Percentiles rank a stretch among this genome's conserved stretches.
Evolutionary conservation across 2,888 invertebrate species (phyloP).

Genomic region (Melanostoma mellinum): DNA sequence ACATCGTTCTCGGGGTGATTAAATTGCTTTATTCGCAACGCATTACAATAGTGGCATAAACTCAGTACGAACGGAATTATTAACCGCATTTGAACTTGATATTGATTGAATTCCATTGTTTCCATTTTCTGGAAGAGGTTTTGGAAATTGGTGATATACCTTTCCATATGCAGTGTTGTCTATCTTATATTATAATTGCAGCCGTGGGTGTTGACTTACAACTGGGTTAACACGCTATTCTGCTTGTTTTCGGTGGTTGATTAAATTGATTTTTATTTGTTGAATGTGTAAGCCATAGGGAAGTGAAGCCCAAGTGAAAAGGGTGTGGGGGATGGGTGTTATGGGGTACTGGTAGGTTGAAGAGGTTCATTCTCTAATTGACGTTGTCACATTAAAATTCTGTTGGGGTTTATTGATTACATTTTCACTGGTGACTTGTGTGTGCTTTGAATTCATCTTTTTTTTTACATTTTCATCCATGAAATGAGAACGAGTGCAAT

Average conservation of each 20-base stretch:
- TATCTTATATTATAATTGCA: neutral
- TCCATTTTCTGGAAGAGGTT: slow-evolving; percentile 8
- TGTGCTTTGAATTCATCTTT: slow-evolving; percentile 14
- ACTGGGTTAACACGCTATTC: slow-evolving; percentile 15
- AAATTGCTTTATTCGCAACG: slow-evolving; percentile 56
- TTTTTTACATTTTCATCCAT: slow-evolving; percentile 15
- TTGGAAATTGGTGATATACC: slow-evolving; percentile 5
- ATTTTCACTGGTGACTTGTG: slow-evolving; percentile 32
- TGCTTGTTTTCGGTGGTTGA: slow-evolving; percentile 26
- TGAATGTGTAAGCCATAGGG: slow-evolving; percentile 17
- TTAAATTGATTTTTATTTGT: slow-evolving; percentile 30
- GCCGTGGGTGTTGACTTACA: slow-evolving; percentile 13
- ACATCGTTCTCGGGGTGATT: slow-evolving; percentile 52
- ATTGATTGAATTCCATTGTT: slow-evolving; percentile 56
- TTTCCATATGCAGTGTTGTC: slow-evolving; percentile 9
- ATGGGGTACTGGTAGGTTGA: neutral
- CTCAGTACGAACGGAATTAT: slow-evolving; percentile 51
- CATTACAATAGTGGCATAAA: neutral
- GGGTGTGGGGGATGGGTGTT: neutral
- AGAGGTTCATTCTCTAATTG: slow-evolving; percentile 28
- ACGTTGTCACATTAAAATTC: slow-evolving; percentile 51
- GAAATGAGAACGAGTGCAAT: slow-evolving; percentile 48
- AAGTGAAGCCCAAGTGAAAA: slow-evolving; percentile 22
- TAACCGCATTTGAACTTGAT: slow-evolving; percentile 72
- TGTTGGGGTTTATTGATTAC: slow-evolving; percentile 58